Conservation (phyloP, 1,140 invertebrate species). For the Eufriesea mexicana region DNA sequence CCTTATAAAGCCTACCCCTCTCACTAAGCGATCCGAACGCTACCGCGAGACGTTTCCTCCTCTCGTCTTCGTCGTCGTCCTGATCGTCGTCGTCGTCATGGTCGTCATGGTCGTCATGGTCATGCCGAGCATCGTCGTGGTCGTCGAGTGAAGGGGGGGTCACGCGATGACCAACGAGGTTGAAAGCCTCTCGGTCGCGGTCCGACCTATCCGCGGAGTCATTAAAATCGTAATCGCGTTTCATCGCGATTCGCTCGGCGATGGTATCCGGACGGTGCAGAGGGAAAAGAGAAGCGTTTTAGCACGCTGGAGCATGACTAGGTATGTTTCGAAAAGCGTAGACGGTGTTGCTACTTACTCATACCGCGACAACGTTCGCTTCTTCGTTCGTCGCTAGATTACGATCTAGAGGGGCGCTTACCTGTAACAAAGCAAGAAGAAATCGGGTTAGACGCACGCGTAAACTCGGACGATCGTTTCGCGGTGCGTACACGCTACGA, state of each 20-base stretch:
- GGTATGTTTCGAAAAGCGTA: not conserved
- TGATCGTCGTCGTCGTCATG: no score
- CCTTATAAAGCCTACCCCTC: slow-evolving; percentile 72
- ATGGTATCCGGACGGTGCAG: not conserved
- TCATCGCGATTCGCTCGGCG: not conserved
- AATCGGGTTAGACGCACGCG: not conserved
- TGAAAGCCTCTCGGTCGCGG: no score
- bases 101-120: no score
- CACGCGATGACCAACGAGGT: no score
- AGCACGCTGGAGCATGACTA: not conserved
- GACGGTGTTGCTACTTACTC: slow-evolving; percentile 44
- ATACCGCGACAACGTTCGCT: slow-evolving; percentile 46
- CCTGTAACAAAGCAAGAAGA: slow-evolving; percentile 73
- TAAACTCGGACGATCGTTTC: not conserved
- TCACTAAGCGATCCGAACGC: slow-evolving; percentile 49
- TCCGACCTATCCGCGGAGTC: not conserved
- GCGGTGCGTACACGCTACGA: not conserved
- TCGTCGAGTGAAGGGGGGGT: no score
- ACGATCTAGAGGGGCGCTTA: slow-evolving; percentile 61
- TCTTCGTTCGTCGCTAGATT: not conserved
- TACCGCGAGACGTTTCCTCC: slow-evolving; percentile 14
- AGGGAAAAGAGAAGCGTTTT: no score
- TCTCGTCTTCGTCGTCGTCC: not conserved
- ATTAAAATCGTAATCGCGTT: slow-evolving; percentile 17
- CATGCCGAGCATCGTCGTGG: no score